Percentiles rank a stretch among this genome's conserved stretches.
phyloP scores from a whole-genome alignment of 92 coral and sea anemone genomes.

The Phenganax subtilis region DNA sequence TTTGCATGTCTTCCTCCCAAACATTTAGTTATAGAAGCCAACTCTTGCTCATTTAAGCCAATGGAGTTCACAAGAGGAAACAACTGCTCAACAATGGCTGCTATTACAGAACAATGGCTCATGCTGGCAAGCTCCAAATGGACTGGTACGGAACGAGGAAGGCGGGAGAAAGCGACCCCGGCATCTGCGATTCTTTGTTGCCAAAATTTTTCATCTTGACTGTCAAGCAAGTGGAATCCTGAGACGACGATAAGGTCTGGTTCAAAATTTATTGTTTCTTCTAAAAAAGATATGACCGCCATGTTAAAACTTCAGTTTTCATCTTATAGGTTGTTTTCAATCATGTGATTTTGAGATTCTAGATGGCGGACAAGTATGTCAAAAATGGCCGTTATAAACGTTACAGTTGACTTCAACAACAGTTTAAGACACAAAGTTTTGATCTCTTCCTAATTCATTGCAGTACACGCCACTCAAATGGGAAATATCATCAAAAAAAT shows the following conservation, averaged over 20 bases:
- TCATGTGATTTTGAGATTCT: no score
- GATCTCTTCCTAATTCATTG: no score
- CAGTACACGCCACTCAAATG: no score
- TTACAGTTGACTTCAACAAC: no score
- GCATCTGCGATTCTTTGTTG: conserved; percentile 29
- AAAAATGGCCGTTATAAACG: no score
- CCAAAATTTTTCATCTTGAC: conserved; percentile 57
- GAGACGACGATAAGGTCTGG: conserved; percentile 65
- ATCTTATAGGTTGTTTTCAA: no score
- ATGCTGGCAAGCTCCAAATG: conserved; percentile 96
- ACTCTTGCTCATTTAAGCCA: conserved; percentile 95
- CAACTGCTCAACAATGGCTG: conserved; percentile 62
- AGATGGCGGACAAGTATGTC: no score
- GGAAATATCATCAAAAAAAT: no score
- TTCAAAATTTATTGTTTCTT: conserved; percentile 45
- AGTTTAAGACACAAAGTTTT: no score
- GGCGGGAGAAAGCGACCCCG: conserved; percentile 18
- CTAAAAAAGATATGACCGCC: conserved; percentile 51
- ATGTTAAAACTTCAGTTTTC: no score
- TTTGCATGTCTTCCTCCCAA: conserved; percentile 29
- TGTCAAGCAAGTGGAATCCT: conserved; percentile 86
- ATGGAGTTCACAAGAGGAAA: conserved; percentile 76
- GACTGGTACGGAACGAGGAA: conserved; percentile 53
- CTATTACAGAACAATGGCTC: conserved; percentile 70
- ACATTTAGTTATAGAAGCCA: conserved; percentile 38